Evolutionary conservation across 1,140 invertebrate species (phyloP), one percentile per base, ranked within the genome.

Genomic region (Lucilia cuprina): DNA sequence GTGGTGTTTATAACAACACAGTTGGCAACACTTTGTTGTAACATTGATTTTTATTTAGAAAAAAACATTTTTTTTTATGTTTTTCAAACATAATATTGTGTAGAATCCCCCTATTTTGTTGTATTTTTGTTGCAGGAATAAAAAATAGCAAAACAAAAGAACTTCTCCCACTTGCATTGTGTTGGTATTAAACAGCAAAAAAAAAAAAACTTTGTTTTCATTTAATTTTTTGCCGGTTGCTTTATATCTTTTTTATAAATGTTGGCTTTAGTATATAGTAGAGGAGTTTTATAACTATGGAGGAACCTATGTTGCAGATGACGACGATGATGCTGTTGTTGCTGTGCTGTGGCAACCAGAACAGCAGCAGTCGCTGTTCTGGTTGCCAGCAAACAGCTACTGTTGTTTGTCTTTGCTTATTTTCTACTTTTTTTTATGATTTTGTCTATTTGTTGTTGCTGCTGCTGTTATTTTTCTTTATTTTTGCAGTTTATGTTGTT

Each of bases 1-100:
- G 41, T 50, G 41, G 74, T 41, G 74, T 47, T 70, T 25, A 12
- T 70, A 70, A 70, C 65, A 70, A 82, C 41, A 74, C 82, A 83
- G 82, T 74, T 83, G 65, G 82, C 65, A 74, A 74, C 82, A 83
- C 82, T 83, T 74, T 41, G 34, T 83, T 83, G 80, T 83, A 65
- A 41, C 50, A 65, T 65, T 83, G 60, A 83, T 83, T 70, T 74
- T 49, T 83, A 19, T 82, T 19, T 55, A 30, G 25, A 30, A 30
- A 30, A 17, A 30, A 49, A 41, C n/a, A 55, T 78, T 77, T 77
- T 17, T 78, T 17, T 82, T 17, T 60, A 41, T 41, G 0, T 41
- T 41, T 41, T 41, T 41, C 41, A 7, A 30, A 41, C 41, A 41
- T 41, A 41, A 41, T 41, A 41, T 41, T 41, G 41, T 41, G 41